A percentile compares a stretch with the other conserved stretches of the same genome.
These are phyloP conservation scores for Campylorhamphus procurvoides DNA, from an alignment of 2,113 vertebrate species.

Conservation along the genomic window DNA sequence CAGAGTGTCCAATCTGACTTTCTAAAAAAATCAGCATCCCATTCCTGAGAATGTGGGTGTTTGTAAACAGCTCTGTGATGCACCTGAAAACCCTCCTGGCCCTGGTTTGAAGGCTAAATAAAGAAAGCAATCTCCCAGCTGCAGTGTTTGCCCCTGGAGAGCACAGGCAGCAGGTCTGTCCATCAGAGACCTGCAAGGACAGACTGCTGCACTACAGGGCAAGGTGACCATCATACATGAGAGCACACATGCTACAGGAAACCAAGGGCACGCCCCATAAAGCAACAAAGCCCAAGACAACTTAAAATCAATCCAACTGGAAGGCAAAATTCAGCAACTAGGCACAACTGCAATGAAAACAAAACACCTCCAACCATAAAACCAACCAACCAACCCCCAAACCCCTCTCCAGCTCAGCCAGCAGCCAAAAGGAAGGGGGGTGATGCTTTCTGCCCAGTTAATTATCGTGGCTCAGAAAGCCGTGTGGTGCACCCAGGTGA, in stretches of 20 bases:
- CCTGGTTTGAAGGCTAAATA: not conserved
- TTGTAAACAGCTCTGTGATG: not conserved
- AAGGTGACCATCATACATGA: fast-evolving
- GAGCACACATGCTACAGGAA: not conserved
- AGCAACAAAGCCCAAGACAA: not conserved
- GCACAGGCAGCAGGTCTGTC: fast-evolving
- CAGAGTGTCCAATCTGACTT: not conserved
- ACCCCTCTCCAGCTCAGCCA: not conserved
- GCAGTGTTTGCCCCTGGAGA: not conserved
- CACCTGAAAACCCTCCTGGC: fast-evolving
- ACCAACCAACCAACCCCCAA: too few species aligned
- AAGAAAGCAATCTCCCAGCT: not conserved
- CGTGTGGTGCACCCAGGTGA: not conserved
- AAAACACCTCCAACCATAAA: too few species aligned
- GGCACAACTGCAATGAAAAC: not conserved
- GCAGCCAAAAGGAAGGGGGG: not conserved
- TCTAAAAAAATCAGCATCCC: not conserved
- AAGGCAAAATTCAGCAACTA: not conserved
- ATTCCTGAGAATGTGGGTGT: fast-evolving
- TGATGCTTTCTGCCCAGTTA: not conserved
- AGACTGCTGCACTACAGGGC: not conserved
- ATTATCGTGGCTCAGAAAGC: not conserved
- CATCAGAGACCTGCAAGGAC: not conserved
- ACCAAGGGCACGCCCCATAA: not conserved
- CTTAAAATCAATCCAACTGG: not conserved